A percentile compares a stretch with the other conserved stretches of the same genome.
Evolutionary conservation across 2,113 vertebrate species (phyloP).

Genomic region (Columba livia): DNA sequence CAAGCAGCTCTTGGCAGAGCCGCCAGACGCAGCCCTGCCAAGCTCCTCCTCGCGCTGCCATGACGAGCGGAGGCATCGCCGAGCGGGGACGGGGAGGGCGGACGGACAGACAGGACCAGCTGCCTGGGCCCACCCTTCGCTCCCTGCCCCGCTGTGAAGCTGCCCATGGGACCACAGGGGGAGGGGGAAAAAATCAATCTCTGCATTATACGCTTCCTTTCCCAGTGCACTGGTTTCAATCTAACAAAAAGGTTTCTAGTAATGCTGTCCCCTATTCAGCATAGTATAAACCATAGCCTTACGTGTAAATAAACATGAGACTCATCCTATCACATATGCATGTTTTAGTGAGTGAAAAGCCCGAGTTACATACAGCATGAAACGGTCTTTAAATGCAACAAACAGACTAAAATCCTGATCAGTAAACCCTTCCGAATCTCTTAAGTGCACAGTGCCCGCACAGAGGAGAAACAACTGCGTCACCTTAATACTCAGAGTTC

Average conservation of each 20-base stretch:
- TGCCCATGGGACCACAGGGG: background rate
- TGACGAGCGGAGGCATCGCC: too few species aligned
- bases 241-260: background rate
- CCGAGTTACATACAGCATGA: background rate
- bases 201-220: background rate
- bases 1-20: background rate
- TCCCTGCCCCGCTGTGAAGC: too few species aligned
- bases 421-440: background rate
- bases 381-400: background rate
- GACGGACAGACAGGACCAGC: too few species aligned
- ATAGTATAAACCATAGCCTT: background rate
- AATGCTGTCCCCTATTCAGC: background rate
- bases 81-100: too few species aligned
- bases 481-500: too few species aligned
- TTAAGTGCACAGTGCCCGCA: background rate
- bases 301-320: background rate
- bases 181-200: background rate
- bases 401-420: fast-evolving
- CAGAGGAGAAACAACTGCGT: fast-evolving
- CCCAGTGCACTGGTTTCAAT: fast-evolving
- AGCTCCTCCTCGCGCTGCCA: background rate
- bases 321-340: fast-evolving
- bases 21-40: background rate
- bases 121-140: too few species aligned
- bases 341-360: background rate